Evolutionary conservation across 53 echinoderm and acorn worm species (phyloP).

Genomic region (Patiria pectinifera): DNA sequence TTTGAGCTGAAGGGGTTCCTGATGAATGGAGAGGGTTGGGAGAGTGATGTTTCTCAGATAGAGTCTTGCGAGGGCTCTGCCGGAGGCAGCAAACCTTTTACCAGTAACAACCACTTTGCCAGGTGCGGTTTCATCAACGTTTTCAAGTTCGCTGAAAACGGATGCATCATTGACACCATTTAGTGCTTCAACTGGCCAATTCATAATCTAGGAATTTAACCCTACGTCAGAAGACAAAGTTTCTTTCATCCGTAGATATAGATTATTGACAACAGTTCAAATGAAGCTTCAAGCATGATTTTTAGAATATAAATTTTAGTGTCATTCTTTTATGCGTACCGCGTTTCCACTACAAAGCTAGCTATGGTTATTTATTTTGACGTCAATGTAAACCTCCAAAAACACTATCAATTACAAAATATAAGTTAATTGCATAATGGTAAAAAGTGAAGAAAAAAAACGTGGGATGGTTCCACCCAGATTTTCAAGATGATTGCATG

Average conservation of each 20-base stretch:
- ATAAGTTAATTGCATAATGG: too few species aligned
- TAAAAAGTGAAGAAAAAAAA: too few species aligned
- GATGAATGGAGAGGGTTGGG: slow-evolving; percentile 78
- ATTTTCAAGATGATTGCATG: too few species aligned
- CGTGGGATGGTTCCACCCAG: too few species aligned
- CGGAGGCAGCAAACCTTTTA: slow-evolving; percentile 69
- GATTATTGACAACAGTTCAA: too few species aligned
- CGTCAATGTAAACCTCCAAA: too few species aligned
- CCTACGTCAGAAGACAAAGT: background rate
- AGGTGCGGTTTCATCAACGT: slow-evolving; percentile 73
- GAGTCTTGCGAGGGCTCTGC: slow-evolving; percentile 51
- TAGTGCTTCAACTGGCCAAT: background rate
- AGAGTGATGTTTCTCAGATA: slow-evolving; percentile 68
- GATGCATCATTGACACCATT: slow-evolving; percentile 61
- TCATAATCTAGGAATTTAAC: background rate
- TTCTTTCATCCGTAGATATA: background rate
- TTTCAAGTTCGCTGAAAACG: slow-evolving; percentile 55
- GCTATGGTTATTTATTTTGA: too few species aligned
- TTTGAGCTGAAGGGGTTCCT: slow-evolving; percentile 81
- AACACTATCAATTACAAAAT: too few species aligned
- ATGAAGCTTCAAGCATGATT: too few species aligned
- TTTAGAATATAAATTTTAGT: too few species aligned
- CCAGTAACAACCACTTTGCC: slow-evolving; percentile 62
- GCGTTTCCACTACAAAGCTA: too few species aligned
- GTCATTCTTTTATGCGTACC: too few species aligned